Percentiles rank a stretch among this genome's conserved stretches.
phyloP scores from a whole-genome alignment of 2,888 invertebrate species.

The Chaetogeoica ovagalla region DNA sequence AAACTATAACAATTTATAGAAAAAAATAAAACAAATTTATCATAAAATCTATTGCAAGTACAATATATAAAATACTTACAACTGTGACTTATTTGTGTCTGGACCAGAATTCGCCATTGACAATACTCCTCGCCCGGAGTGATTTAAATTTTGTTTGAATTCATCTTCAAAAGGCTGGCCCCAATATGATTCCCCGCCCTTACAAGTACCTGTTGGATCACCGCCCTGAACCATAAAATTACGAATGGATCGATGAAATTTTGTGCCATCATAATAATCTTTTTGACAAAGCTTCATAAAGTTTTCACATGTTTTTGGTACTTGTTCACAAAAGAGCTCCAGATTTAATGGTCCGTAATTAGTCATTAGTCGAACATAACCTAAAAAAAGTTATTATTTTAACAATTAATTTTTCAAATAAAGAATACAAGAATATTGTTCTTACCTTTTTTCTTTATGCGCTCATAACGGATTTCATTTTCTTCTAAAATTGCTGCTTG shows the following conservation, averaged over 20 bases:
- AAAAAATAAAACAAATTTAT: background rate
- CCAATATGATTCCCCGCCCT: conserved; percentile 94
- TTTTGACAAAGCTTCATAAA: conserved; percentile 86
- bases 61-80: conserved; percentile 68
- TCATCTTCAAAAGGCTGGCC: conserved; percentile 92
- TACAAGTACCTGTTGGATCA: conserved; percentile 92
- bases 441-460: conserved; percentile 83
- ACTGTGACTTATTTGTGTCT: conserved; percentile 95
- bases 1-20: conserved; percentile 68
- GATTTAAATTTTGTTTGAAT: conserved; percentile 84
- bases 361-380: conserved; percentile 88
- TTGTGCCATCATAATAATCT: conserved; percentile 91
- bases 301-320: conserved; percentile 94
- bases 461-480: conserved; percentile 86
- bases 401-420: background rate
- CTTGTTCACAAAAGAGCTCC: conserved; percentile 87
- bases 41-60: background rate
- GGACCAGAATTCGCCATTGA: conserved; percentile 99
- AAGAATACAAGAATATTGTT: conserved; percentile 16
- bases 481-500: conserved; percentile 92
- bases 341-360: conserved; percentile 90
- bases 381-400: conserved; percentile 59
- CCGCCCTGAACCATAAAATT: conserved; percentile 99
- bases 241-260: conserved; percentile 91
- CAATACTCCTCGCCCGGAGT: conserved; percentile 89